Conservation (phyloP, 2,113 vertebrate genomes). For the Hypocryptadius cinnamomeus region DNA sequence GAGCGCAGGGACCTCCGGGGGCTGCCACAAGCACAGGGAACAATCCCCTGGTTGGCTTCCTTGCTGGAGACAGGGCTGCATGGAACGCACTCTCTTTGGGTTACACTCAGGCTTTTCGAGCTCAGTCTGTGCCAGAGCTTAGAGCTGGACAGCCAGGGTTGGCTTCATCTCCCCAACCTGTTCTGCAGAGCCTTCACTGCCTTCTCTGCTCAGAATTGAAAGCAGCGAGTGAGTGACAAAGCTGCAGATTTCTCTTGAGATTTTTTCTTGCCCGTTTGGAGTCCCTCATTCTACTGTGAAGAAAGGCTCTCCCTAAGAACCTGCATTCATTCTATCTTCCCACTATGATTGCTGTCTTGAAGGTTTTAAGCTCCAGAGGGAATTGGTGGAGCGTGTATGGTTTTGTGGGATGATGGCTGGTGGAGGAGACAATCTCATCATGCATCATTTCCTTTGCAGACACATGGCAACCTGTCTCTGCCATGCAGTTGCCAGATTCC, state of each 20-base stretch:
- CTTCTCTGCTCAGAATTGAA: fast-evolving
- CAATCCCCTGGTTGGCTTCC: background rate
- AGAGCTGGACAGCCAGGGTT: background rate
- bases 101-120: fast-evolving
- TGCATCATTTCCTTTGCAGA: background rate
- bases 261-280: background rate
- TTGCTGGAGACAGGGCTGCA: too few relatives aligned
- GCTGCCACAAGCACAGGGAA: background rate
- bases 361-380: background rate
- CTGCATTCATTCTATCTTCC: too few relatives aligned
- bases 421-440: background rate
- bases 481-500: background rate
- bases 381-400: background rate
- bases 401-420: background rate
- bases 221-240: background rate
- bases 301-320: too few relatives aligned
- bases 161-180: background rate
- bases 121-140: fast-evolving
- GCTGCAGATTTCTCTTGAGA: background rate
- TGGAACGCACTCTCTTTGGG: fast-evolving
- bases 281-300: background rate
- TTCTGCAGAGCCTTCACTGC: background rate
- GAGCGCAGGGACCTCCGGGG: fast-evolving
- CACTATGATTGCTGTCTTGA: fast-evolving
- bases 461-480: background rate